Percentiles rank a stretch among this genome's conserved stretches.
phyloP scores from a whole-genome alignment of 2,113 vertebrate genomes.

The Colius striatus region DNA sequence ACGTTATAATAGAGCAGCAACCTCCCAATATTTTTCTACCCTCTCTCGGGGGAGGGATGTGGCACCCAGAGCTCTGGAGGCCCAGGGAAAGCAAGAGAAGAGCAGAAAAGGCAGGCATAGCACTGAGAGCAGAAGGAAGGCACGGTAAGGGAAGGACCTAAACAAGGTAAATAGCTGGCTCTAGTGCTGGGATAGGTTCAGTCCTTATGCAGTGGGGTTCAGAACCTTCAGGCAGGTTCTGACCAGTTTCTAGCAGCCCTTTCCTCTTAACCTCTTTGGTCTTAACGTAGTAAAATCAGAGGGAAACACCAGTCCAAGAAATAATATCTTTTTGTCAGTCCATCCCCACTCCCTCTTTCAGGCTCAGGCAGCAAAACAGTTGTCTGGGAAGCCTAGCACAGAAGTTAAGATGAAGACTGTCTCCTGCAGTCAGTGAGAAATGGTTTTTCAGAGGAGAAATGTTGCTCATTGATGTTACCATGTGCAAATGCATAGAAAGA shows the following conservation, averaged over 20 bases:
- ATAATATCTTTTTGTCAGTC: fast-evolving
- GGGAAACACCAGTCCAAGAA: background rate
- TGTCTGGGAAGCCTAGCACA: background rate
- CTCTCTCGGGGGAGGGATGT: background rate
- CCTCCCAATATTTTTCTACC: slow-evolving; percentile 21
- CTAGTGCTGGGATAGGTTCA: background rate
- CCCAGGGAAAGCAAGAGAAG: background rate
- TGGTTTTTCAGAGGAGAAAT: background rate
- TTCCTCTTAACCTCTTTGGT: background rate
- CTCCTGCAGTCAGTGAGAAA: background rate
- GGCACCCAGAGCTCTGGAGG: background rate
- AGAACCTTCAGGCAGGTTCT: background rate
- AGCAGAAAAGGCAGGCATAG: background rate
- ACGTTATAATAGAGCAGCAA: slow-evolving; percentile 17
- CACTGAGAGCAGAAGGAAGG: background rate
- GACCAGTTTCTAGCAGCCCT: background rate
- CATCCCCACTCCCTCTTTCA: background rate
- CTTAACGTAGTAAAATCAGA: background rate
- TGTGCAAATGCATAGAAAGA: background rate
- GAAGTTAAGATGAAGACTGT: background rate
- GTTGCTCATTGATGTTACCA: background rate
- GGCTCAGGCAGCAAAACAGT: background rate
- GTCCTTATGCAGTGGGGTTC: background rate
- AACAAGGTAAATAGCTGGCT: background rate
- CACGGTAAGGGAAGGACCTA: background rate